These are phyloP conservation scores for Orthonevra nobilis DNA, from an alignment of 2,888 invertebrate species.

Conservation along the genomic window DNA sequence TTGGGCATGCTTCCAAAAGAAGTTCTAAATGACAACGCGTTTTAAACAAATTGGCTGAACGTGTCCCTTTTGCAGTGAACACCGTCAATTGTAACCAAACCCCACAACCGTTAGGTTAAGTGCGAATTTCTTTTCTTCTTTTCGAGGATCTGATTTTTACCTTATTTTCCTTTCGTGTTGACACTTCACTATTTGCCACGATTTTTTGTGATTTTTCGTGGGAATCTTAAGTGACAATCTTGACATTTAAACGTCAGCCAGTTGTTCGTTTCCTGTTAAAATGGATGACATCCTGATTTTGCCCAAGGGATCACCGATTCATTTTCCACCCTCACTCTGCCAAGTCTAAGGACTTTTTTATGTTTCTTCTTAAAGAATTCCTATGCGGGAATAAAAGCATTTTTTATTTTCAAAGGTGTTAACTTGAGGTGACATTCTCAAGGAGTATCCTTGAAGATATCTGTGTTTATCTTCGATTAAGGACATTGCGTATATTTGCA, in stretches of 20 bases:
- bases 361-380: slow-evolving; percentile 48
- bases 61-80: slow-evolving; percentile 67
- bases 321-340: neutral
- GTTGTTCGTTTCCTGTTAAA: slow-evolving; percentile 54
- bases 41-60: slow-evolving; percentile 73
- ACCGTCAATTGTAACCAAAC: slow-evolving; percentile 29
- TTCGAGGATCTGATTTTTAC: slow-evolving; percentile 4
- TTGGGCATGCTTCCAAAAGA: slow-evolving; percentile 42
- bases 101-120: slow-evolving; percentile 54
- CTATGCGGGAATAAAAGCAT: slow-evolving; percentile 42
- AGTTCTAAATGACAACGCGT: slow-evolving; percentile 62
- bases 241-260: slow-evolving; percentile 68
- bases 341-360: slow-evolving; percentile 58
- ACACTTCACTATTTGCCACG: slow-evolving; percentile 29
- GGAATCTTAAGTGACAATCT: slow-evolving; percentile 70
- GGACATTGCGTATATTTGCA: slow-evolving; percentile 38
- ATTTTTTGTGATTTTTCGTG: slow-evolving; percentile 36
- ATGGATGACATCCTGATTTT: slow-evolving; percentile 58
- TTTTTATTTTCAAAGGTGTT: slow-evolving; percentile 59
- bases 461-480: slow-evolving; percentile 16
- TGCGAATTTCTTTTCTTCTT: slow-evolving; percentile 54
- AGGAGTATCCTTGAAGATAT: slow-evolving; percentile 28
- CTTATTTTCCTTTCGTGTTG: slow-evolving; percentile 20
- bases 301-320: slow-evolving; percentile 63
- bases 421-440: slow-evolving; percentile 18